Base-by-base conservation (phyloP, 2,797 vertebrate genomes). In the Oophaga sylvatica region DNA sequence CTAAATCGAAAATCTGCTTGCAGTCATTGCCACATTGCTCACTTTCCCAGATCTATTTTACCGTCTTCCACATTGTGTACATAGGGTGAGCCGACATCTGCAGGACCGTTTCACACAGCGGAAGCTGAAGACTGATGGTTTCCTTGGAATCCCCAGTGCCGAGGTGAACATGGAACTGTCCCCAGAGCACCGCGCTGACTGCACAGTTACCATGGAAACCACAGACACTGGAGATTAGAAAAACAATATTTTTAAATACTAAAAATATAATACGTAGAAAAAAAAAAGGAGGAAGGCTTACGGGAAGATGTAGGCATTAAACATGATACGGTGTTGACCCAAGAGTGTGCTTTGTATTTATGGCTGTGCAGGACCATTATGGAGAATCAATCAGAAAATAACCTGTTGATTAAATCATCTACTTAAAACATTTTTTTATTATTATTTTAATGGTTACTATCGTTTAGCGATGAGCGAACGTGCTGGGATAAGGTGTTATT, bases 171-270 rank as follows among this genome's bases (percentile, higher is more conserved):
- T 67, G 71, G 53, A 85, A 86, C 48, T 81, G 20, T 86, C 87
- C 87, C 84, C 48, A 68, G 83, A 86, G 87, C 62, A 41, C 29
- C 17, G 71, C 53, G 15, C 75, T 35, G 70, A 35, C 79, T 77
- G 60, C 77, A 81, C 31, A 15, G 87, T 86, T 85, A 68, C 87
- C 62, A 89, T 68, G 71, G 87, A 57, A 89, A 86, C 87, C 19
- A 19, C 60, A 81, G 84, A 78, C 87, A 68, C 79, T n/a, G 57
- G 87, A 60, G 83, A 85, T 82, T 48, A 67, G 17, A 29, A 65
- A 45, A 78, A 83, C 71, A 87, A 87, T 79, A 73, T 56, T 78
- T 87, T 78, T 70, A 31, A 67, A 62, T 41, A 84, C 60, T 68
- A 83, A 83, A 83, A 78, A 87, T 48, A 59, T 70, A 67, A 87